Evolutionary conservation across 2,113 vertebrate genomes (phyloP).

Genomic region (Gadus chalcogrammus): DNA sequence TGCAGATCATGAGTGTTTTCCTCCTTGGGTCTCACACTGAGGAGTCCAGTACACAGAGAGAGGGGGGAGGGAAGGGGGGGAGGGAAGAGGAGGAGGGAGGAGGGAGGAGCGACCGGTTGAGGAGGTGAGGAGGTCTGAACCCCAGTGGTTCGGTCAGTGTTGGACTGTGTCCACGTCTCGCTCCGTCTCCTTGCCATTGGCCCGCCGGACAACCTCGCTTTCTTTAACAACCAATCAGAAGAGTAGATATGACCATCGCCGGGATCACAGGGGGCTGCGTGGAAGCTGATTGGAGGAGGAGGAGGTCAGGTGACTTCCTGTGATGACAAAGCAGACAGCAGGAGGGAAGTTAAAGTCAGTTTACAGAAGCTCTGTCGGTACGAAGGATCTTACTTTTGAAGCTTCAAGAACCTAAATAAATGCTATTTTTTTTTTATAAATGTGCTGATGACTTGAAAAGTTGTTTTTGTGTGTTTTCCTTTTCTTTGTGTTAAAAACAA

Average conservation of each 20-base stretch:
- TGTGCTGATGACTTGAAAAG: slow-evolving; percentile 62
- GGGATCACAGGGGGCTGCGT: slow-evolving; percentile 19
- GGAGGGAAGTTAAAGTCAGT: slow-evolving; percentile 40
- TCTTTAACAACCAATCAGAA: slow-evolving; percentile 38
- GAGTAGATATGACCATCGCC: slow-evolving; percentile 52
- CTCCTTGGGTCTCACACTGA: too few species aligned
- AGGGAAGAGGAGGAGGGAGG: slow-evolving; percentile 34
- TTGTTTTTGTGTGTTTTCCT: slow-evolving; percentile 54
- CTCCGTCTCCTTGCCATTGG: slow-evolving; percentile 45
- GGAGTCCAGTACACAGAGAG: too few species aligned
- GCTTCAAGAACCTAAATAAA: slow-evolving; percentile 7
- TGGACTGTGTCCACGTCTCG: background rate
- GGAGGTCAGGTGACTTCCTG: slow-evolving; percentile 25
- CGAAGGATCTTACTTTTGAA: slow-evolving; percentile 38
- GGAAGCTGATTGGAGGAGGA: slow-evolving; percentile 37
- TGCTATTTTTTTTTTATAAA: slow-evolving; percentile 56
- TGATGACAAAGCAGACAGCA: slow-evolving; percentile 46
- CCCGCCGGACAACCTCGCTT: slow-evolving; percentile 51
- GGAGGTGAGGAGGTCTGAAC: background rate
- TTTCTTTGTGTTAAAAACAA: slow-evolving; percentile 66
- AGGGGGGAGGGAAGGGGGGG: slow-evolving; percentile 13
- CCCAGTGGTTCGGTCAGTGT: too few species aligned
- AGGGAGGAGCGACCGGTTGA: slow-evolving; percentile 31
- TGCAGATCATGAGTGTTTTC: too few species aligned
- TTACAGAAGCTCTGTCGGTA: slow-evolving; percentile 31